Base-by-base conservation (phyloP, 1,140 invertebrate species). In the Drosophila gunungcola region DNA sequence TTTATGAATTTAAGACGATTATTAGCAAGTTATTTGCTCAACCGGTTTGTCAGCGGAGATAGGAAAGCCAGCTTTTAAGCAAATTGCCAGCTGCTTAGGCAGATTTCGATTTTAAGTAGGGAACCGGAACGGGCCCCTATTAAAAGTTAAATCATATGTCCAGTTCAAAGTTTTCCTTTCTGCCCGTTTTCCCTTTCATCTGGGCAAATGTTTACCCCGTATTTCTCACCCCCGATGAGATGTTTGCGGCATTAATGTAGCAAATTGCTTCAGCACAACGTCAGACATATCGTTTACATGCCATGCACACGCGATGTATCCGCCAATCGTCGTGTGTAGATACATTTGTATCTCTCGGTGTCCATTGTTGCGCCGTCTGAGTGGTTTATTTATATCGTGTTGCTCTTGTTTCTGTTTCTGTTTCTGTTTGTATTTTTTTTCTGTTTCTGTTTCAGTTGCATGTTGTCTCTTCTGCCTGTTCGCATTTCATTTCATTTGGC, bases 401-500 rank as follows among this genome's bases (percentile, higher is more conserved):
- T 74, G 51, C 62, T 61, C 58, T 61, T 73, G 45, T 81, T 78
- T 73, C 60, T 56, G 32, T 25, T 32, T 62, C 21, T 32, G 27
- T 13, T 43, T n/a, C n/a, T n/a, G n/a, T n/a, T n/a, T n/a, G n/a
- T n/a, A n/a, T n/a, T 41, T n/a, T 41, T 16, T 16, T 42, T 42
- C 16, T 57, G 53, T 38, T 61, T 62, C 43, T 49, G 63, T 16
- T 34, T 84, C 69, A 48, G 49, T 62, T 73, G 68, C 48, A 54
- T 72, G 49, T 73, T 63, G 34, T n/a, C 46, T 62, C 42, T n/a
- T 48, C 48, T 54, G 56, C 56, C 43, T 52, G 36, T 77, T 77
- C 74, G 79, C 83, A 68, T 82, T 82, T 88, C 62, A 79, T 82
- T 86, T 82, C 51, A 61, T 69, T 65, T 86, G 78, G 70, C 63